Conservation (phyloP, 2,797 vertebrate species). For the Tolypeutes matacus region DNA sequence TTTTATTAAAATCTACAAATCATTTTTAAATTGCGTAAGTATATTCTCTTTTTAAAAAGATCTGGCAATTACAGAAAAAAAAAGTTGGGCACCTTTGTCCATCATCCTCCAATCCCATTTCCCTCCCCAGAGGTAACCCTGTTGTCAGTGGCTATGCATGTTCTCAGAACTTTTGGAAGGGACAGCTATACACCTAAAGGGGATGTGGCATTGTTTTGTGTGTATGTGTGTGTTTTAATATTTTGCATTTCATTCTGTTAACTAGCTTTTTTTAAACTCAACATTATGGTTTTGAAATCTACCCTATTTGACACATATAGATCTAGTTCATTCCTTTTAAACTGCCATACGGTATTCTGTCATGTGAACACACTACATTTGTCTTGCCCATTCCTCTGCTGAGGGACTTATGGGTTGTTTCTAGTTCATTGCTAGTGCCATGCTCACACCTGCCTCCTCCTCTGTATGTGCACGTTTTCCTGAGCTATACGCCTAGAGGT, state of each 20-base stretch:
- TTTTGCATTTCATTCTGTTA: not conserved
- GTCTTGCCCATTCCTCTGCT: not conserved
- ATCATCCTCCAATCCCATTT: not conserved
- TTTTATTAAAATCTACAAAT: constrained; percentile 19
- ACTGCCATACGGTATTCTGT: not conserved
- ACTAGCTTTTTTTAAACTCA: not conserved
- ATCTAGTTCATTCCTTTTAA: not conserved
- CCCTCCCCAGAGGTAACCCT: not conserved
- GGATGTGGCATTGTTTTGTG: not conserved
- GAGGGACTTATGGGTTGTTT: fast-evolving
- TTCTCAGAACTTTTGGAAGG: not conserved
- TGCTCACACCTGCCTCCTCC: not conserved
- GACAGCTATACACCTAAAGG: not conserved
- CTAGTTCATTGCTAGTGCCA: not conserved
- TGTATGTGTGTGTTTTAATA: not conserved
- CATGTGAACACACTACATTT: fast-evolving
- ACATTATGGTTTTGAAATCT: not conserved
- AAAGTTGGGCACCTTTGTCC: not conserved
- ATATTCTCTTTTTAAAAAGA: not conserved
- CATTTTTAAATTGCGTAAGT: constrained; percentile 38
- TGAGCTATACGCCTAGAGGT: not conserved
- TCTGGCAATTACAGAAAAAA: not conserved
- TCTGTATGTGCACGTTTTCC: fast-evolving
- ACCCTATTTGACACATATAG: not conserved
- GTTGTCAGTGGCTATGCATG: not conserved